phyloP scores from a whole-genome alignment of 2,113 vertebrate species.

The Arizona elegans region DNA sequence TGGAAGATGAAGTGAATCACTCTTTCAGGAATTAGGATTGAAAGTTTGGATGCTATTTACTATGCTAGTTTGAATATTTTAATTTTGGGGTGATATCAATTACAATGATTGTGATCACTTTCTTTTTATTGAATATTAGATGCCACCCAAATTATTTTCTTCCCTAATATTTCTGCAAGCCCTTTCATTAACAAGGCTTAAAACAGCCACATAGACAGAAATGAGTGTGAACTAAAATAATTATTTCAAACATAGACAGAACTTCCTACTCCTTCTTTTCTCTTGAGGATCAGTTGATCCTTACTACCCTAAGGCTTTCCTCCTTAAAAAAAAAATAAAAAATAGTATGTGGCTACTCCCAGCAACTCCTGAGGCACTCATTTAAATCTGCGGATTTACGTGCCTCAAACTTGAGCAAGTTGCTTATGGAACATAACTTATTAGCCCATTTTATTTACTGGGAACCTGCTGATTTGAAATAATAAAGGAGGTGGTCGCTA shows the following conservation, averaged over 20 bases:
- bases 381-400: not conserved
- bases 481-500: not conserved
- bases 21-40: not conserved
- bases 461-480: not conserved
- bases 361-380: not conserved
- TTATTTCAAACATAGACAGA: not conserved
- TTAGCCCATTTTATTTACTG: not conserved
- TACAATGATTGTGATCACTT: not conserved
- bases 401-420: not conserved
- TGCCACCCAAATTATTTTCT: not conserved
- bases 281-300: not conserved
- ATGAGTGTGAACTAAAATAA: not conserved
- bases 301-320: not conserved
- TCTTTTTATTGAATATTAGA: not conserved
- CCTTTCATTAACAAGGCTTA: not conserved
- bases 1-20: not conserved
- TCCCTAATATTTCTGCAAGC: not conserved
- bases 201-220: not conserved
- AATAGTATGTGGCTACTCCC: not conserved
- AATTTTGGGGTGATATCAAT: not conserved
- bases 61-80: not conserved
- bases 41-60: not conserved
- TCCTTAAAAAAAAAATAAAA: not conserved
- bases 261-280: not conserved
- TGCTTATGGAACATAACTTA: constrained; percentile 1